A percentile compares a stretch with the other conserved stretches of the same genome.
Evolutionary conservation across 2,888 invertebrate genomes (phyloP).

Genomic region (Microplitis manilae): DNA sequence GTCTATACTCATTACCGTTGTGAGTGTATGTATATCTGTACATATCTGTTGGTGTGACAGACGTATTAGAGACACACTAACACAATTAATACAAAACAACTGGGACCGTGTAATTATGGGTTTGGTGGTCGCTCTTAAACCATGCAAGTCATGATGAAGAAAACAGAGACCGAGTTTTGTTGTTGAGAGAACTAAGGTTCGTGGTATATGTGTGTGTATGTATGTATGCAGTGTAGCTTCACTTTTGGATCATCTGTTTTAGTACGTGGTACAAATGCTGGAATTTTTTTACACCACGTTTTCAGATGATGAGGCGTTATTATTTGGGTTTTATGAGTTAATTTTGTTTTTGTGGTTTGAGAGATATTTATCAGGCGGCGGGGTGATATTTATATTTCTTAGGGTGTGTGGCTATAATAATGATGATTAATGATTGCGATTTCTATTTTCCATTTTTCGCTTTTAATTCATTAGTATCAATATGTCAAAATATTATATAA

Average conservation of each 20-base stretch:
- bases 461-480: background rate
- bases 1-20: constrained; percentile 15
- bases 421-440: background rate
- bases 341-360: background rate
- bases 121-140: constrained; percentile 34
- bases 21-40: background rate
- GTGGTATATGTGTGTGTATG: background rate
- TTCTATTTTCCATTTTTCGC: background rate
- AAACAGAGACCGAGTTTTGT: background rate
- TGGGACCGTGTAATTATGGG: constrained; percentile 55
- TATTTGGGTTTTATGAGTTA: background rate
- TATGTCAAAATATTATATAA: no score
- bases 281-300: constrained; percentile 19
- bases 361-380: background rate
- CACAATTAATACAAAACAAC: constrained; percentile 47
- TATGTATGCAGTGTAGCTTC: background rate
- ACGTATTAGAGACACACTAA: constrained; percentile 30
- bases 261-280: constrained; percentile 3
- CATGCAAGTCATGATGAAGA: background rate
- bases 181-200: no score
- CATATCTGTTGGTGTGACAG: background rate
- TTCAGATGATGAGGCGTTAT: constrained; percentile 8
- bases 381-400: background rate
- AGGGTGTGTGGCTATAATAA: background rate
- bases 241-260: background rate